Evolutionary conservation across 2,888 invertebrate genomes (phyloP), one percentile per base, ranked within the genome.

Genomic region (Tubulanus polymorphus): DNA sequence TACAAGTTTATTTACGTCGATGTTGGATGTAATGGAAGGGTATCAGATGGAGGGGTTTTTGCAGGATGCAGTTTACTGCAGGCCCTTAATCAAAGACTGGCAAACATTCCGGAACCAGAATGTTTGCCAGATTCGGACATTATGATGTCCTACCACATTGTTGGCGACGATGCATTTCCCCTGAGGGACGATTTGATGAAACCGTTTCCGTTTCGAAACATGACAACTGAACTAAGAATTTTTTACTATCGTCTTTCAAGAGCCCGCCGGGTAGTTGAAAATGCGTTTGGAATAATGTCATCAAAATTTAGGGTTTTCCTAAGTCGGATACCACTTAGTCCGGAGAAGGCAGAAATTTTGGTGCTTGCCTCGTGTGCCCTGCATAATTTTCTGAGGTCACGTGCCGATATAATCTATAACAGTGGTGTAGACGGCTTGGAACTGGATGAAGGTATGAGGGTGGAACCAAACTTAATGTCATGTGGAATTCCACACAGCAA

Each of bases 131-230:
- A 48, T 12, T 25, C 41, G 26, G 26, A 48, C 10, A 18, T 18
- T 27, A 18, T 18, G 5, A 23, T 58, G n/a, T 51, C 58, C 6
- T 55, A 52, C 28, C 35, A 32, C 12, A 51, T 63, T 20, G 51
- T 63, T 3, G 61, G 29, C 18, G 63, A 63, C 55, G 63, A 63
- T 20, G 61, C 63, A 2, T 63, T 63, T 46, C 46, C 53, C 2
- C 32, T 62, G 15, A 47, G 18, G 37, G 15, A 12, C 5, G 37
- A 55, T 46, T 1, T 63, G 3, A 54, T 63, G 47, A 57, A 57
- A 37, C 63, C 63, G 2, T 62, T 48, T 47, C 37, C 57, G 2
- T 37, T 41, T 25, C n/a, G 49, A 18, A 25, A 28, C 20, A 28
- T 60, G 15, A 28, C 12, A 6, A 3, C 27, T 12, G 48, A 48